Percentiles rank a stretch among this genome's conserved stretches.
These are phyloP conservation scores for Caloenas nicobarica DNA, from an alignment of 2,113 vertebrate species.

Conservation along the genomic window DNA sequence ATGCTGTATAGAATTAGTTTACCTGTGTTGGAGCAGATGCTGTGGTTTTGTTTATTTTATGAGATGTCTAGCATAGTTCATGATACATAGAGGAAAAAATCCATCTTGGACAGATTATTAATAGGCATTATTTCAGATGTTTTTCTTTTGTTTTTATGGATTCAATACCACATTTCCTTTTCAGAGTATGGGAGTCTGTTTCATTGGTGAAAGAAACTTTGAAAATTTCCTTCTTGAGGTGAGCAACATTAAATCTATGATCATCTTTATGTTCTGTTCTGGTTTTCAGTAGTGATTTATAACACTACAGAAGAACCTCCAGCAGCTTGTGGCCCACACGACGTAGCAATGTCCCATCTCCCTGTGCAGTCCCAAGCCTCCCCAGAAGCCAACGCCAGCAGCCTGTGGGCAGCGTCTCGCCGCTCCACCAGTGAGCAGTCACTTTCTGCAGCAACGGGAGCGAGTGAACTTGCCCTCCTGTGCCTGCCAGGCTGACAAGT, in stretches of 20 bases:
- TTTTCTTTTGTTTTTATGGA: background rate
- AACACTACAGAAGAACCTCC: background rate
- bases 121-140: background rate
- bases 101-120: background rate
- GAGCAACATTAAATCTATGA: background rate
- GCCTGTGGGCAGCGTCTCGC: background rate
- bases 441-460: background rate
- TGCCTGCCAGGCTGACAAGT: background rate
- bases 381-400: background rate
- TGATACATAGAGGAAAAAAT: rapidly evolving
- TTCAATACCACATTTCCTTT: background rate
- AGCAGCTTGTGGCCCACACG: background rate
- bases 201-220: slow-evolving; percentile 92
- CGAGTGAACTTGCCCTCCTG: background rate
- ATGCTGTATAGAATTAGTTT: background rate
- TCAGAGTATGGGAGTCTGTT: slow-evolving; percentile 99
- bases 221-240: slow-evolving; percentile 95
- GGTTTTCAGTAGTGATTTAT: background rate
- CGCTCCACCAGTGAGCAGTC: background rate
- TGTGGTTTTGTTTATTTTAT: background rate
- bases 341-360: background rate
- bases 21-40: background rate
- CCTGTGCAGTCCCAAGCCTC: background rate
- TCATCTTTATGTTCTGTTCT: background rate
- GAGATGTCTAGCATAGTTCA: background rate